A percentile compares a stretch with the other conserved stretches of the same genome.
phyloP scores from a whole-genome alignment of 2,888 invertebrate species.

The Drosophila percnosoma region DNA sequence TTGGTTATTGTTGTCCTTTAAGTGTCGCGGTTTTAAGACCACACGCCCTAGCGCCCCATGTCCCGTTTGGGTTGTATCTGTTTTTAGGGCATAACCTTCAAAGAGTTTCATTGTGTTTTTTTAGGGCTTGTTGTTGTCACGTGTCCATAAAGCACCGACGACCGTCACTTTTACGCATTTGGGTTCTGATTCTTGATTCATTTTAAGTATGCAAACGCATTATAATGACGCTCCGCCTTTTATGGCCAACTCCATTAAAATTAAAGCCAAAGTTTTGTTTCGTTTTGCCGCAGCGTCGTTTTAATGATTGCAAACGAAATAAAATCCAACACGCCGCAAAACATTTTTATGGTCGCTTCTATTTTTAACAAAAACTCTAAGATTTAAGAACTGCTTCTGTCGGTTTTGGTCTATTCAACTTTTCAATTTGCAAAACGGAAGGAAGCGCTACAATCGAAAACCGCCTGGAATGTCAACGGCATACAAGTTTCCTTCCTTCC shows the following conservation, averaged over 20 bases:
- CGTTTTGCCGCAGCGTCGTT: constrained; percentile 46
- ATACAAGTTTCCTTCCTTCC: constrained; percentile 29
- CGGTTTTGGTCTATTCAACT: constrained; percentile 20
- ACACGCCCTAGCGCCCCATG: not conserved
- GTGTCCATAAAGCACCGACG: constrained; percentile 70
- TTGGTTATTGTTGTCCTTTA: constrained; percentile 67
- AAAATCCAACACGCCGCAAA: constrained; percentile 42
- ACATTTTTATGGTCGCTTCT: constrained; percentile 41
- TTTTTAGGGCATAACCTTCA: constrained; percentile 52
- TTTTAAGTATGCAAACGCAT: constrained; percentile 79
- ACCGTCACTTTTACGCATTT: constrained; percentile 56
- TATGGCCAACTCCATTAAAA: constrained; percentile 77
- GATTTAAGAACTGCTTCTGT: constrained; percentile 31
- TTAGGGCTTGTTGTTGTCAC: constrained; percentile 69
- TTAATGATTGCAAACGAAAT: constrained; percentile 69
- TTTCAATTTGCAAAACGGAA: constrained; percentile 73
- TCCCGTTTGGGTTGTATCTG: constrained; percentile 12
- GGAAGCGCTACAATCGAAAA: constrained; percentile 54
- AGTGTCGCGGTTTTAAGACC: constrained; percentile 67
- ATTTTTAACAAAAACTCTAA: constrained; percentile 35
- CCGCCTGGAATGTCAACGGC: constrained; percentile 51
- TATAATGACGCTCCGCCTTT: constrained; percentile 72
- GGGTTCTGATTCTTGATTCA: constrained; percentile 64
- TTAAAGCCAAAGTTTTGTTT: constrained; percentile 77
- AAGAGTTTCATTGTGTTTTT: constrained; percentile 73